Evolutionary conservation across 2,888 invertebrate genomes (phyloP).

Genomic region (Drosophila acutilabella): DNA sequence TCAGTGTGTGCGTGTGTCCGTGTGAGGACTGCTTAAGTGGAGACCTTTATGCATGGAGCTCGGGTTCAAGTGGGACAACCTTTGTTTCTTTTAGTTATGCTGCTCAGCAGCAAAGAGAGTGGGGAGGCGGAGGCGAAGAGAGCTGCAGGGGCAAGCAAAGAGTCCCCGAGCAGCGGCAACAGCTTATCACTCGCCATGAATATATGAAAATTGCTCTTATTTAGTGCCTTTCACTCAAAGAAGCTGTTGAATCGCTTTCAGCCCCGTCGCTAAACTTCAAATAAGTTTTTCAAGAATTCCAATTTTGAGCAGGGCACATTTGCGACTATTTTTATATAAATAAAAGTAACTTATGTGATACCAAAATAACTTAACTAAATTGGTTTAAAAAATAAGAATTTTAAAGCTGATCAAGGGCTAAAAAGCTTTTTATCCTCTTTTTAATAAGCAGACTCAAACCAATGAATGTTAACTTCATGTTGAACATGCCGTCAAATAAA

Average conservation of each 20-base stretch:
- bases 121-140: not conserved
- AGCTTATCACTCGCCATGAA: conserved; percentile 75
- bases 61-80: conserved; percentile 54
- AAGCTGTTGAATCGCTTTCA: conserved; percentile 3
- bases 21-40: conserved; percentile 57
- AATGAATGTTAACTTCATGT: too few relatives aligned
- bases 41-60: conserved; percentile 70
- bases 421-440: too few relatives aligned
- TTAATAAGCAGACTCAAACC: too few relatives aligned
- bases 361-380: too few relatives aligned
- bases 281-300: conserved; percentile 18
- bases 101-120: not conserved
- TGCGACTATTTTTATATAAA: conserved; percentile 1
- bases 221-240: conserved; percentile 48
- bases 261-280: conserved; percentile 22
- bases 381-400: too few relatives aligned
- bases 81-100: conserved; percentile 51
- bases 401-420: too few relatives aligned
- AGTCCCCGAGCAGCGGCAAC: conserved; percentile 45
- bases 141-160: conserved; percentile 14
- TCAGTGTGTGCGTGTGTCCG: conserved; percentile 20
- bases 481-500: not conserved
- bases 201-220: conserved; percentile 70
- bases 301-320: conserved; percentile 9
- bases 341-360: not conserved